Percentiles rank a stretch among this genome's conserved stretches.
Evolutionary conservation across 1,140 invertebrate genomes (phyloP).

Genomic region (Sesamia nonagrioides): DNA sequence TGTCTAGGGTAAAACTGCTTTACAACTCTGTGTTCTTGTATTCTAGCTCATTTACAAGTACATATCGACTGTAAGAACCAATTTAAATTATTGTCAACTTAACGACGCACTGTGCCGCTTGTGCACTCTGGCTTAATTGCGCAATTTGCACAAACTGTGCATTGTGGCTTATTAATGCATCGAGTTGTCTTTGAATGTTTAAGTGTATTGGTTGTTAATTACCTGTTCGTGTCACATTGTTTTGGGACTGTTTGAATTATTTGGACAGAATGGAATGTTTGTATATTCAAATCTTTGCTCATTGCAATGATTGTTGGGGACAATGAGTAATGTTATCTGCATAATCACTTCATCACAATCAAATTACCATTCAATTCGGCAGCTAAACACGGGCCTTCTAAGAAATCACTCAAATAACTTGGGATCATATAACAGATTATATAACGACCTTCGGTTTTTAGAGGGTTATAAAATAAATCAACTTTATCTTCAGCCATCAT

Average conservation of each 20-base stretch:
- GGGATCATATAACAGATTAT: background rate
- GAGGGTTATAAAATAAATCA: too few species aligned
- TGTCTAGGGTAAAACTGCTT: slow-evolving; percentile 58
- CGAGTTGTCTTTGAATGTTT: slow-evolving; percentile 27
- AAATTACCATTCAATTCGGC: background rate
- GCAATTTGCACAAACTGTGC: slow-evolving; percentile 47
- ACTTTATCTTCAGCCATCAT: too few species aligned
- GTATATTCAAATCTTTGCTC: background rate
- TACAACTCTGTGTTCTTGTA: slow-evolving; percentile 49
- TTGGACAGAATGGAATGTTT: background rate
- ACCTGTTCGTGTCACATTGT: slow-evolving; percentile 20
- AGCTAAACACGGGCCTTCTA: background rate
- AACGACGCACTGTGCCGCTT: slow-evolving; percentile 42
- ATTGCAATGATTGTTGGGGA: background rate
- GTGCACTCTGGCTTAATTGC: slow-evolving; percentile 58
- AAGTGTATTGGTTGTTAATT: slow-evolving; percentile 41
- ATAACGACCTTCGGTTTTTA: too few species aligned
- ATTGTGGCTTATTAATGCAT: slow-evolving; percentile 45
- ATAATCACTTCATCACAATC: background rate
- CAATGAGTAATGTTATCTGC: slow-evolving; percentile 11
- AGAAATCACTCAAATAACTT: background rate
- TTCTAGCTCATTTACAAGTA: slow-evolving; percentile 52
- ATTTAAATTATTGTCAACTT: slow-evolving; percentile 66
- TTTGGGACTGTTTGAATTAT: slow-evolving; percentile 28
- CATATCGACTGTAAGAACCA: slow-evolving; percentile 53